Evolutionary conservation across 2,888 invertebrate species (phyloP).

Genomic region (Rhyacophila evoluta): DNA sequence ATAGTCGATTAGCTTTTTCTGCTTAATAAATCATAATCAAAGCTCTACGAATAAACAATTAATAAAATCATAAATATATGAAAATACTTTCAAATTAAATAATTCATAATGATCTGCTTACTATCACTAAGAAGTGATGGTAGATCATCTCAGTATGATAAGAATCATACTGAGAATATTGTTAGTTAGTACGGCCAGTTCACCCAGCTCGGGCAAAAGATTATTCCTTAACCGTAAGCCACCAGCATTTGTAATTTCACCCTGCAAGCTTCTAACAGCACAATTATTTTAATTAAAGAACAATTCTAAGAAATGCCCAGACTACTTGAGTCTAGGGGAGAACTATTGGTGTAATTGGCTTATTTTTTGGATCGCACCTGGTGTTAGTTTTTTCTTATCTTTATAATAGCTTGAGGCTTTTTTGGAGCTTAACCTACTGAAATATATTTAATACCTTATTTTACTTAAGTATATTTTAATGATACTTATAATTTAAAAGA

Average conservation of each 20-base stretch:
- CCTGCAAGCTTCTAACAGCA: slow-evolving; percentile 15
- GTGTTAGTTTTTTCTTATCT: not conserved
- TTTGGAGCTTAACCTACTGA: not conserved
- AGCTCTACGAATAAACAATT: too few relatives aligned
- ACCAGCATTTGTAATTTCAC: slow-evolving; percentile 21
- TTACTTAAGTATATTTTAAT: too few relatives aligned
- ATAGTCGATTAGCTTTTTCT: too few relatives aligned
- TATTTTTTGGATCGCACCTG: slow-evolving; percentile 14
- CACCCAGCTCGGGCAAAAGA: not conserved
- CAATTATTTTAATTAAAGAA: slow-evolving; percentile 31
- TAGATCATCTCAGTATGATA: too few relatives aligned
- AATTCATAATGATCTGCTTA: too few relatives aligned
- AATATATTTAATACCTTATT: too few relatives aligned
- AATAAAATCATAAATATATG: too few relatives aligned
- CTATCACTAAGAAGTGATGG: too few relatives aligned
- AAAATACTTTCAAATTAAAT: too few relatives aligned
- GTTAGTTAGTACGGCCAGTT: not conserved
- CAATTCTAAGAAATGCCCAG: slow-evolving; percentile 20
- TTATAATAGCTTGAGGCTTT: not conserved
- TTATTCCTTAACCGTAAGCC: not conserved
- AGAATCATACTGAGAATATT: too few relatives aligned
- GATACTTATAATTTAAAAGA: too few relatives aligned
- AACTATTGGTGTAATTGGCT: not conserved
- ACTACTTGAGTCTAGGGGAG: not conserved
- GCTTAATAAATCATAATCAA: too few relatives aligned